phyloP scores from a whole-genome alignment of 2,797 vertebrate species.

The Sebastes melanostomus region DNA sequence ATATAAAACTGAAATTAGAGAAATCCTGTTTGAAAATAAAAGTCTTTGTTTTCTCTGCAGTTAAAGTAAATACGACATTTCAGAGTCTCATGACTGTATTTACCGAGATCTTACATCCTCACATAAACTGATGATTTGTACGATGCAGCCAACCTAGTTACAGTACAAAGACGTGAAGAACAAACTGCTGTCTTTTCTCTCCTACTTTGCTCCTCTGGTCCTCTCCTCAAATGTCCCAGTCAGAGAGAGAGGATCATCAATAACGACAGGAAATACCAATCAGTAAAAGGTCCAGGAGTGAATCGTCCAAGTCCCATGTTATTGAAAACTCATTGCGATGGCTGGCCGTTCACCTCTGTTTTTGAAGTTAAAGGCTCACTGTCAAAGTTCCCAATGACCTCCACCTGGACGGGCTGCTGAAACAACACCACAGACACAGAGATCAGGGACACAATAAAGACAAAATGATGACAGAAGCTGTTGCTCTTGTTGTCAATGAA shows the following conservation, averaged over 20 bases:
- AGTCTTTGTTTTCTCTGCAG: neutral
- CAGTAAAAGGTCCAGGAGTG: neutral
- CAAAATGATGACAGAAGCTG: neutral
- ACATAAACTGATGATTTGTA: neutral
- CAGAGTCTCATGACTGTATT: neutral
- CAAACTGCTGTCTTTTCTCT: neutral
- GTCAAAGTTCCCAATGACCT: slow-evolving; percentile 26
- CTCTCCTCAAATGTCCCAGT: slow-evolving; percentile 6
- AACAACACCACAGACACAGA: slow-evolving; percentile 32
- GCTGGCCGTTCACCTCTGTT: slow-evolving; percentile 48
- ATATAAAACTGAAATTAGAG: neutral
- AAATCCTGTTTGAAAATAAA: neutral
- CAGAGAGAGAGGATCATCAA: neutral
- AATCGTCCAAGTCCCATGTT: neutral
- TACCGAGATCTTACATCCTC: neutral
- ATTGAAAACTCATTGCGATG: slow-evolving; percentile 25
- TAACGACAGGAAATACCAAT: slow-evolving; percentile 4
- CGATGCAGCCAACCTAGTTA: neutral
- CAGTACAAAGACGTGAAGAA: neutral
- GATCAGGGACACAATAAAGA: slow-evolving; percentile 10
- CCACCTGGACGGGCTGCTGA: slow-evolving; percentile 56
- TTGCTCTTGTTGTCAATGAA: neutral
- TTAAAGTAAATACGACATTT: slow-evolving; percentile 5
- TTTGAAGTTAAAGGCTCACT: slow-evolving; percentile 37
- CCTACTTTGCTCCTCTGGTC: neutral